Percentiles rank a stretch among this genome's conserved stretches.
phyloP scores from a whole-genome alignment of 2,113 vertebrate species.

The Ophthalmolycus amberensis region DNA sequence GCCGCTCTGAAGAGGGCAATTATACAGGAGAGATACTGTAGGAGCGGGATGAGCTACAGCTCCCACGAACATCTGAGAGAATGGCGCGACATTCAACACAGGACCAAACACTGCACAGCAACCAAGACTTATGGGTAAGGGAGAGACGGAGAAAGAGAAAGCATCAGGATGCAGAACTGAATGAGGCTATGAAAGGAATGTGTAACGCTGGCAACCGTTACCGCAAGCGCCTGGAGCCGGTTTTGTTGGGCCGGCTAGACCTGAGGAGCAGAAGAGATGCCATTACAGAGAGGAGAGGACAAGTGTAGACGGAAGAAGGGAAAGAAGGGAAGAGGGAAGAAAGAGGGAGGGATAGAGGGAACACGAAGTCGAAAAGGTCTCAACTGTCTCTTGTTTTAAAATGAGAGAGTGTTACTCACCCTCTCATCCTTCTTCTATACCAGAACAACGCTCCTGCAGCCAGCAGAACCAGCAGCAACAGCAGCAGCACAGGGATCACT shows the following conservation, averaged over 20 bases:
- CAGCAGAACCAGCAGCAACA: conserved; percentile 87
- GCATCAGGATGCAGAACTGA: conserved; percentile 50
- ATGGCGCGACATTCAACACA: conserved; percentile 66
- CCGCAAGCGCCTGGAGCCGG: conserved; percentile 82
- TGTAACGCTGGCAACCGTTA: conserved; percentile 79
- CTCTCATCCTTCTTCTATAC: conserved; percentile 92
- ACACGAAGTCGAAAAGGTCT: conserved; percentile 11
- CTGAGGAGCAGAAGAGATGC: conserved; percentile 81
- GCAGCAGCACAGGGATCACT: conserved; percentile 87
- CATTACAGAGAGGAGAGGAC: conserved; percentile 70
- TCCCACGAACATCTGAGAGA: conserved; percentile 43
- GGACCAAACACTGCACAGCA: conserved; percentile 72
- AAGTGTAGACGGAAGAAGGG: conserved; percentile 28
- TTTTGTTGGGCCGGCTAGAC: conserved; percentile 83
- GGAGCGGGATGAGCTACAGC: conserved; percentile 33
- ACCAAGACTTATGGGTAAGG: conserved; percentile 59
- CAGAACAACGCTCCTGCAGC: conserved; percentile 87
- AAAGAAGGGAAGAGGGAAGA: conserved; percentile 24
- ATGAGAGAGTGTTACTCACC: conserved; percentile 82
- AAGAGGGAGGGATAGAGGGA: conserved; percentile 19
- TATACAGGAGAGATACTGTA: conserved; percentile 28
- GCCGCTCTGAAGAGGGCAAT: conserved; percentile 32
- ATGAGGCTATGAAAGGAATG: conserved; percentile 40
- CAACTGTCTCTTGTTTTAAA: background rate
- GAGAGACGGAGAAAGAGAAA: conserved; percentile 43